Base-by-base conservation (phyloP, 2,888 invertebrate genomes). In the Sympetrum striolatum region DNA sequence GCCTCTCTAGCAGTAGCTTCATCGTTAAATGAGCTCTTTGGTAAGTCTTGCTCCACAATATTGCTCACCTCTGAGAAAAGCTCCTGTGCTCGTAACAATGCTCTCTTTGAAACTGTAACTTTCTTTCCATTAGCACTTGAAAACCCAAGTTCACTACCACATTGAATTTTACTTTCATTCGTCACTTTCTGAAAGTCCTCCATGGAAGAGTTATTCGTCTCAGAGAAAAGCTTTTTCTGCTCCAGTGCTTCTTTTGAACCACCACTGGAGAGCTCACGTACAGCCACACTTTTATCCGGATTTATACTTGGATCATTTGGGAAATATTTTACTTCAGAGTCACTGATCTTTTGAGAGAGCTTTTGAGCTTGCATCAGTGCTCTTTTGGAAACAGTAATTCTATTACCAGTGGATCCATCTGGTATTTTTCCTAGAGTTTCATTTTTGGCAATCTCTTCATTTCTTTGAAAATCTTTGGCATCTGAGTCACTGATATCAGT, bases 371-470 rank as follows among this genome's bases (percentile, higher is more conserved):
- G 92, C 58, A 90, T 53, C 90, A 91, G 48, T 60, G 90, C 80
- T 91, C 81, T 64, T 92, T 92, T 79, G 94, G 73, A 92, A 94
- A 92, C 90, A 12, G 48, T 82, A 14, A 93, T 90, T 48, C 90
- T 80, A 90, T 92, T 92, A 1, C 93, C 93, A 90, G 91, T n/a
- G n/a, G n/a, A 14, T 14, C 39, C 2, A 44, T 35, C 44, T 73
- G 90, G 14, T 12, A 18, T 58, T n/a, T 92, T 92, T 91, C 14
- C 90, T 81, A 35, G 31, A 14, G 60, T 90, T 79, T n/a, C 31
- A n/a, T 79, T 79, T 6, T 15, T 5, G 60, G 60, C 79, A 73
- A 86, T 81, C 25, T 15, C 37, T 37, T 31, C 82, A 80, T 5
- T 44, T 8, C 44, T 44, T 10, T 5, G 10, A 44, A 44, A 8